Percentiles rank a stretch among this genome's conserved stretches.
Conservation (phyloP, 2,797 vertebrate species). For the Thalassophryne amazonica region DNA sequence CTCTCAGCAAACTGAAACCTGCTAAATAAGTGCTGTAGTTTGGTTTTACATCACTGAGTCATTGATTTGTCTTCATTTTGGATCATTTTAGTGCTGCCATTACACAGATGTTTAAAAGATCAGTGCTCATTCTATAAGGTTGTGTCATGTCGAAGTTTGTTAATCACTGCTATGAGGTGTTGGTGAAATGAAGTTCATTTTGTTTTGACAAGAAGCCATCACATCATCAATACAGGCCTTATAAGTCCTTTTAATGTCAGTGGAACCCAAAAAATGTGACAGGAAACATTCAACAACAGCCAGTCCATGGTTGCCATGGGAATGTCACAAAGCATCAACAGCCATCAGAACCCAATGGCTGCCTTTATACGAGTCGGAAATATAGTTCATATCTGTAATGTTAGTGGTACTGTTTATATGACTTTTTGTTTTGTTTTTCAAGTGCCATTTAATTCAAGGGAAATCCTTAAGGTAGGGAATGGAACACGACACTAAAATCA, state of each 20-base stretch:
- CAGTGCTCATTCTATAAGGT: slow-evolving; percentile 45
- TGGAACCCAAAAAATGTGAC: slow-evolving; percentile 21
- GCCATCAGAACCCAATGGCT: slow-evolving; percentile 41
- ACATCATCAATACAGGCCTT: slow-evolving; percentile 58
- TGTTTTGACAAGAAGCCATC: slow-evolving; percentile 57
- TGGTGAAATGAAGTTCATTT: slow-evolving; percentile 32
- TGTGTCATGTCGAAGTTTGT: slow-evolving; percentile 46
- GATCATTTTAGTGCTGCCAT: slow-evolving; percentile 47
- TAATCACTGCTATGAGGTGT: slow-evolving; percentile 41
- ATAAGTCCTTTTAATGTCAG: slow-evolving; percentile 42
- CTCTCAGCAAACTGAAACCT: slow-evolving; percentile 81
- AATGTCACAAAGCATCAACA: slow-evolving; percentile 37
- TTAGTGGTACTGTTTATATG: slow-evolving; percentile 80
- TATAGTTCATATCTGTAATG: slow-evolving; percentile 74
- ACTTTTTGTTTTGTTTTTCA: slow-evolving; percentile 75
- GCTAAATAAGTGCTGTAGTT: slow-evolving; percentile 87
- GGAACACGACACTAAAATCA: slow-evolving; percentile 39
- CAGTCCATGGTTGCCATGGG: slow-evolving; percentile 26
- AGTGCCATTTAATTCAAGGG: slow-evolving; percentile 79
- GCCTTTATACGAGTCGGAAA: slow-evolving; percentile 66
- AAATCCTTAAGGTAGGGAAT: slow-evolving; percentile 72
- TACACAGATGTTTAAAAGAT: slow-evolving; percentile 40
- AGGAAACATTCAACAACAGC: slow-evolving; percentile 27
- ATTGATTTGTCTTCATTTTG: slow-evolving; percentile 66
- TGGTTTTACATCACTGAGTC: slow-evolving; percentile 79